Base-by-base conservation (phyloP, 2,888 invertebrate genomes). In the Mesorhabditis sp. region DNA sequence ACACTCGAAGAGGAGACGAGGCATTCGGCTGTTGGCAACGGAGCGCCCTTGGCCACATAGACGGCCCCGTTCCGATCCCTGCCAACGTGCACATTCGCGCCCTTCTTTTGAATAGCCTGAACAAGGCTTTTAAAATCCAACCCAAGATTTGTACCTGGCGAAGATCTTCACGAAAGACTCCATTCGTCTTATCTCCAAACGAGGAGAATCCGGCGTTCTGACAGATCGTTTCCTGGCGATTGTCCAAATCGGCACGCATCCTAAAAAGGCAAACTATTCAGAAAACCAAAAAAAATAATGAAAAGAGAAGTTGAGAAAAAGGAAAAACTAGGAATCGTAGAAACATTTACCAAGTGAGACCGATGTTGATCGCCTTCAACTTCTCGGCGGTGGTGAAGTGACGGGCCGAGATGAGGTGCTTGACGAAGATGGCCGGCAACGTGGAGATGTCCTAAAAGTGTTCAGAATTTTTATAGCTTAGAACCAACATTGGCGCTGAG, bases 311-410 rank as follows among this genome's bases (percentile, higher is more conserved):
- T n/a, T n/a, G n/a, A n/a, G 28, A 28, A 28, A 28, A 28, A 28
- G 28, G 28, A 28, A 28, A 28, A 28, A 28, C 28, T 28, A 28
- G 28, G 1, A 28, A 28, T 28, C 28, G 28, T 28, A 28, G 28
- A 50, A 50, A 50, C n/a, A 50, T 2, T 2, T n/a, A 50, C 58
- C 58, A 50, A 10, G n/a, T 13, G n/a, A 50, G 58, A 50, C 10
- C 58, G n/a, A 50, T 50, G n/a, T 50, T 50, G 58, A 50, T 50
- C 7, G 58, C 58, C 7, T 10, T 50, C n/a, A 50, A n/a, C 58
- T 50, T 50, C 58, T 50, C 58, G 58, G 58, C 7, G n/a, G 58
- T 50, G 7, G 58, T 50, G 58, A 50, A 50, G n/a, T 50, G 58
- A 10, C n/a, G 7, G 10, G 58, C n/a, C 2, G 58, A 50, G 10